These are phyloP conservation scores for Tenualosa ilisha DNA, from an alignment of 2,797 vertebrate genomes.

Conservation along the genomic window DNA sequence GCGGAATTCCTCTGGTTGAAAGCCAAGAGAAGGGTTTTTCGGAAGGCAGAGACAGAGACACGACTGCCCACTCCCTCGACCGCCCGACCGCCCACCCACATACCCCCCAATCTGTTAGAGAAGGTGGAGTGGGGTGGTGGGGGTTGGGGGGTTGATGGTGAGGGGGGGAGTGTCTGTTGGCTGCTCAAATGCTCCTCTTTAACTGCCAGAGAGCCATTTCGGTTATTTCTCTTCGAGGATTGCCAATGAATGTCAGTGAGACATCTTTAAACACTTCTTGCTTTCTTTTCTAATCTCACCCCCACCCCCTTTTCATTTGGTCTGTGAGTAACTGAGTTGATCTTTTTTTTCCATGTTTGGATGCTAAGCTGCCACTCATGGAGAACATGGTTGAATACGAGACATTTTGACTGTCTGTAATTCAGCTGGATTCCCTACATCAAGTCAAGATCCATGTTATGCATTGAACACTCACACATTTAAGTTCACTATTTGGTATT, in stretches of 20 bases:
- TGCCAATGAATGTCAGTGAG: constrained; percentile 62
- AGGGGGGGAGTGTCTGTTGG: not conserved
- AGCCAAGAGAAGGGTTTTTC: constrained; percentile 60
- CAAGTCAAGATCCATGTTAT: not conserved
- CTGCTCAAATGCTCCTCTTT: not conserved
- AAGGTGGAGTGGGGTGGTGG: not conserved
- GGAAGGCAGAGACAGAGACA: constrained; percentile 13
- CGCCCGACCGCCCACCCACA: not conserved
- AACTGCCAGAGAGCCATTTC: constrained; percentile 20
- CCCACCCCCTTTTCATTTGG: not conserved
- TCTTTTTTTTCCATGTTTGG: not conserved
- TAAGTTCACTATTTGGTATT: constrained; percentile 11
- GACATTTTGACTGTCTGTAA: not conserved
- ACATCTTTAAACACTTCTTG: constrained; percentile 67
- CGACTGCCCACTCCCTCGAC: not conserved
- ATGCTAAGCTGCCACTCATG: not conserved
- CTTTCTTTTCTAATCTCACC: not conserved
- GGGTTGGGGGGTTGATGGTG: not conserved
- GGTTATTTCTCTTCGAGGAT: constrained; percentile 39
- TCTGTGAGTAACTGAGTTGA: not conserved
- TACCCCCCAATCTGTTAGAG: constrained; percentile 1
- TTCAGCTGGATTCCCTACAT: not conserved
- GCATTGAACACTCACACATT: not conserved
- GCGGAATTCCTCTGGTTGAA: constrained; percentile 74
- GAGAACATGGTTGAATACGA: not conserved